Evolutionary conservation across 2,888 invertebrate genomes (phyloP).

Genomic region (Eremobia ochroleuca): DNA sequence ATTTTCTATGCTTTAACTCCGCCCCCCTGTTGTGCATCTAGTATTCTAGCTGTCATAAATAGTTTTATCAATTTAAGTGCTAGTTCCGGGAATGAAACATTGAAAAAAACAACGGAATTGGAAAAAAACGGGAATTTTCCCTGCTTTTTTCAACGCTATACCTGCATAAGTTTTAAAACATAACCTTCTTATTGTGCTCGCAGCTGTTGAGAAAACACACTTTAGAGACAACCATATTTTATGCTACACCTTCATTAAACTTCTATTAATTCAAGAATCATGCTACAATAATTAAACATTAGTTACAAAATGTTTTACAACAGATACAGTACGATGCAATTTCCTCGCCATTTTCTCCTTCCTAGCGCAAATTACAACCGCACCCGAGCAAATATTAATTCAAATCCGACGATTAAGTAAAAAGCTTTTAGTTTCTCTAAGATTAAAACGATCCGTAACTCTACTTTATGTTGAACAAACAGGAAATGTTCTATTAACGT

Average conservation of each 20-base stretch:
- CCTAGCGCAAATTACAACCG: constrained; percentile 6
- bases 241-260: neutral
- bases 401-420: constrained; percentile 12
- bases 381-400: constrained; percentile 29
- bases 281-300: neutral
- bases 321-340: neutral
- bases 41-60: too few species aligned
- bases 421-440: constrained; percentile 24
- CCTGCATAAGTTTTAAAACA: neutral
- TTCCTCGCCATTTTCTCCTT: neutral
- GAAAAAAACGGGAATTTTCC: too few species aligned
- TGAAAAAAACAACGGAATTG: too few species aligned
- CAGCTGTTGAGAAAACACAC: neutral
- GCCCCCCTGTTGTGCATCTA: too few species aligned
- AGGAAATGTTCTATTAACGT: constrained; percentile 48
- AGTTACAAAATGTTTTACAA: neutral
- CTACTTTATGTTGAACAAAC: constrained; percentile 14
- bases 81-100: too few species aligned
- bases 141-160: too few species aligned
- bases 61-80: too few species aligned
- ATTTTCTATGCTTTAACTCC: too few species aligned
- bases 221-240: neutral
- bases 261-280: neutral
- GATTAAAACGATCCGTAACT: constrained; percentile 21
- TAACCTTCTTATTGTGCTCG: neutral